Evolutionary conservation across 2,797 vertebrate species (phyloP).

Genomic region (Gobionotothen gibberifrons): DNA sequence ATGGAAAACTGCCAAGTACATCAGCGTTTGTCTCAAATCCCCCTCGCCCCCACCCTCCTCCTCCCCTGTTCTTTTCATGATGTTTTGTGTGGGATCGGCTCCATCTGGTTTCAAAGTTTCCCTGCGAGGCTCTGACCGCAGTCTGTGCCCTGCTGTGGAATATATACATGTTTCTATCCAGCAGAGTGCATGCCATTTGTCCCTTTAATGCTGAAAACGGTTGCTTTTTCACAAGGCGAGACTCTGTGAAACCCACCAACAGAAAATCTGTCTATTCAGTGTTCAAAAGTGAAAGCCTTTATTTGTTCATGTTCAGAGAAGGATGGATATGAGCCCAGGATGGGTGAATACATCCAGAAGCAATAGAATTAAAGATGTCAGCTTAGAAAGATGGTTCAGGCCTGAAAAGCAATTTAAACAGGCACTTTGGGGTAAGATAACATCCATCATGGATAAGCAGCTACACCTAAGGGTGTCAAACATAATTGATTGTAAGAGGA

Average conservation of each 20-base stretch:
- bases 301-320: conserved; percentile 12
- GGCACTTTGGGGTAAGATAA: conserved; percentile 23
- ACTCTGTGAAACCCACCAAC: conserved; percentile 35
- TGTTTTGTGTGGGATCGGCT: conserved; percentile 69
- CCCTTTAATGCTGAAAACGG: conserved; percentile 47
- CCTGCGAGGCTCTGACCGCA: conserved; percentile 69
- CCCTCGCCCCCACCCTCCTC: conserved; percentile 10
- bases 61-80: conserved; percentile 55
- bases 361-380: conserved; percentile 8
- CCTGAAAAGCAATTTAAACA: conserved; percentile 12
- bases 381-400: conserved; percentile 9
- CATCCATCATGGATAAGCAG: conserved; percentile 21
- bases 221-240: conserved; percentile 55
- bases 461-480: neutral
- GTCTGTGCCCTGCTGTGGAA: conserved; percentile 68
- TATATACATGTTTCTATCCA: conserved; percentile 62
- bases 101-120: conserved; percentile 76
- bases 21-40: conserved; percentile 53
- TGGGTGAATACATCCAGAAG: conserved; percentile 16
- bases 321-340: conserved; percentile 9
- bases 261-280: conserved; percentile 30
- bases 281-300: too few relatives aligned
- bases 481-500: neutral
- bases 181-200: conserved; percentile 66
- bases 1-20: conserved; percentile 65